Conservation (phyloP, 2,888 invertebrate genomes). For the Exephanes ischioxanthus region DNA sequence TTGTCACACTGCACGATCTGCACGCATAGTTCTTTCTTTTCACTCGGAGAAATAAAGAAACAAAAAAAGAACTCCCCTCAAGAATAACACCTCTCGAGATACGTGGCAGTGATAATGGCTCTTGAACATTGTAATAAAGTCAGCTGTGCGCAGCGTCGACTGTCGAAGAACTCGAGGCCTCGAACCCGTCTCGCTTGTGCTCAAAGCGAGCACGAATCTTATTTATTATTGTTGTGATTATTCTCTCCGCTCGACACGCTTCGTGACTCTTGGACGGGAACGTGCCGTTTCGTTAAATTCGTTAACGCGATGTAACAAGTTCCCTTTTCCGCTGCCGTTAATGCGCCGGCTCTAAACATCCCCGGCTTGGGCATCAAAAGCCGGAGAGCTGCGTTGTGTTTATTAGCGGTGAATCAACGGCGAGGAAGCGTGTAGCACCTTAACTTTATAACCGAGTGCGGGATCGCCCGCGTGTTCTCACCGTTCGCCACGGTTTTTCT, state of each 20-base stretch:
- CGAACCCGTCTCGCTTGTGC: constrained; percentile 26
- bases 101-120: neutral
- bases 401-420: constrained; percentile 24
- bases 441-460: constrained; percentile 22
- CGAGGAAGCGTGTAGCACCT: constrained; percentile 8
- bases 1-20: neutral
- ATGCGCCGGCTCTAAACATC: constrained; percentile 8
- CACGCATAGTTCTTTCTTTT: neutral
- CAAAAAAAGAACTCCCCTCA: neutral
- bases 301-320: constrained; percentile 31
- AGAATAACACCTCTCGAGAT: constrained; percentile 9
- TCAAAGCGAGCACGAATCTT: neutral
- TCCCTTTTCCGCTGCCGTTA: constrained; percentile 10
- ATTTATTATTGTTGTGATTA: constrained; percentile 3
- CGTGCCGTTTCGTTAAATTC: constrained; percentile 57
- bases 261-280: constrained; percentile 27
- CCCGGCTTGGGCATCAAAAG: constrained; percentile 15
- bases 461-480: constrained; percentile 42
- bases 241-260: constrained; percentile 30
- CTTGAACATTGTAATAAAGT: constrained; percentile 12
- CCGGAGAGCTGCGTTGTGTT: neutral
- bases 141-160: neutral
- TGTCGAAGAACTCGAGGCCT: neutral
- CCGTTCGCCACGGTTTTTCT: constrained; percentile 25
- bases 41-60: neutral